phyloP scores from a whole-genome alignment of 2,888 invertebrate species.

The Drosophila lutescens region DNA sequence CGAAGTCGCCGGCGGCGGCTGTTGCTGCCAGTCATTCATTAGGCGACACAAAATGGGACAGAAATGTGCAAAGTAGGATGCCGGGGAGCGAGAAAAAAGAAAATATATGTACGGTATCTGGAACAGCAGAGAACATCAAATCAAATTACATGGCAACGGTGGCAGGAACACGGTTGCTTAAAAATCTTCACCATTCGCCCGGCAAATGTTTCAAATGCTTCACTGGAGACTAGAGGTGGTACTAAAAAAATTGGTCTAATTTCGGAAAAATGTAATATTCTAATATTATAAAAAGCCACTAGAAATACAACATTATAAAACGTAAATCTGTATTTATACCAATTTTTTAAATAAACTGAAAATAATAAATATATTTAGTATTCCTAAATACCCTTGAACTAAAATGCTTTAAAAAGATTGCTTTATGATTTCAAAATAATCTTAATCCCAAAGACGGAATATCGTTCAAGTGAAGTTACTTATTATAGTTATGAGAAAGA shows the following conservation, averaged over 20 bases:
- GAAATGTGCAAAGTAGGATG: slow-evolving; percentile 56
- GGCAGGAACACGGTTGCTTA: slow-evolving; percentile 42
- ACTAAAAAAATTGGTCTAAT: not conserved
- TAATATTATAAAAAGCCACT: no score
- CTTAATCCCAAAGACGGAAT: not conserved
- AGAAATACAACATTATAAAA: no score
- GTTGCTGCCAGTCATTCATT: slow-evolving; percentile 73
- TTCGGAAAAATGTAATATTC: not conserved
- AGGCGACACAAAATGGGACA: slow-evolving; percentile 62
- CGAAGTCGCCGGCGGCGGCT: slow-evolving; percentile 51
- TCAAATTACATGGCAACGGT: slow-evolving; percentile 70
- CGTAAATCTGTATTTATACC: no score
- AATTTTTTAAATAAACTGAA: no score
- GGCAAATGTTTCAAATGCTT: slow-evolving; percentile 61
- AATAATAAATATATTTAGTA: no score
- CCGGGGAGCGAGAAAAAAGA: slow-evolving; percentile 39
- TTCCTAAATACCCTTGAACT: no score
- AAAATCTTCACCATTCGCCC: slow-evolving; percentile 50
- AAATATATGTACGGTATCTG: slow-evolving; percentile 26
- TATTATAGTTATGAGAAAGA: not conserved
- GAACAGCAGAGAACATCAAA: slow-evolving; percentile 64
- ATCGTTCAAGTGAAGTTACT: no score
- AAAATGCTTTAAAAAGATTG: no score
- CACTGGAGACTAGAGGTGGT: slow-evolving; percentile 31
- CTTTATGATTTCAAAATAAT: not conserved